Conservation (phyloP, 2,888 invertebrate species). For the Cremastinae sp. region DNA sequence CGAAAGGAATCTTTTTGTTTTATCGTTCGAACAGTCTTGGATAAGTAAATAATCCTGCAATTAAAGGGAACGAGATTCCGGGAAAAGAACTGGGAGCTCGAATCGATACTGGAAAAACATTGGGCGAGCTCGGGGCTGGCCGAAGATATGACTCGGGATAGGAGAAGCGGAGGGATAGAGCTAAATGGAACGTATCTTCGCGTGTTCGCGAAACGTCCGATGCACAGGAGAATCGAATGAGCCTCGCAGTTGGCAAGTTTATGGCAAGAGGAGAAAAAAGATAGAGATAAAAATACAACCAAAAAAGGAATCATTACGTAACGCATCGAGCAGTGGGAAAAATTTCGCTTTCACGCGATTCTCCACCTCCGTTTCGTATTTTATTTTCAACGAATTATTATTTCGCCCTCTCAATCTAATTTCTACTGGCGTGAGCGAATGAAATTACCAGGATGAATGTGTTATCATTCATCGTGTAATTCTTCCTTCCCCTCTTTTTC, state of each 20-base stretch:
- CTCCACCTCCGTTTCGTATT: not conserved
- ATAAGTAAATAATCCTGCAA: conserved; percentile 66
- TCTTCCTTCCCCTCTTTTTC: not conserved
- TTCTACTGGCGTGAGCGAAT: conserved; percentile 18
- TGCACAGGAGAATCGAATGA: conserved; percentile 20
- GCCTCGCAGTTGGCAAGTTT: conserved; percentile 33
- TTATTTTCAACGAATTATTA: conserved; percentile 23
- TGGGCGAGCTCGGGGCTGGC: conserved; percentile 10
- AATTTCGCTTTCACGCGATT: conserved; percentile 17
- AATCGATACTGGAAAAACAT: conserved; percentile 50
- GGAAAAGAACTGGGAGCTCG: conserved; percentile 39
- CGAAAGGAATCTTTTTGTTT: conserved; percentile 15
- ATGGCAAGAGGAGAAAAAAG: not conserved
- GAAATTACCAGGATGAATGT: conserved; percentile 20
- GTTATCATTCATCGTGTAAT: conserved; percentile 9
- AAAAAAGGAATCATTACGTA: conserved; percentile 28
- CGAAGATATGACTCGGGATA: conserved; percentile 29
- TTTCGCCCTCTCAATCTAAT: not conserved
- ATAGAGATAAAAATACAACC: too few species aligned
- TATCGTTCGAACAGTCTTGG: conserved; percentile 49
- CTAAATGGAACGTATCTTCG: conserved; percentile 51
- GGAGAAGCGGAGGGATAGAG: conserved; percentile 5
- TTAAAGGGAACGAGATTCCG: conserved; percentile 56
- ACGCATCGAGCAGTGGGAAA: conserved; percentile 14
- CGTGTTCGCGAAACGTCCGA: conserved; percentile 40